Base-by-base conservation (phyloP, 2,888 invertebrate species). In the Tortricodes alternella region DNA sequence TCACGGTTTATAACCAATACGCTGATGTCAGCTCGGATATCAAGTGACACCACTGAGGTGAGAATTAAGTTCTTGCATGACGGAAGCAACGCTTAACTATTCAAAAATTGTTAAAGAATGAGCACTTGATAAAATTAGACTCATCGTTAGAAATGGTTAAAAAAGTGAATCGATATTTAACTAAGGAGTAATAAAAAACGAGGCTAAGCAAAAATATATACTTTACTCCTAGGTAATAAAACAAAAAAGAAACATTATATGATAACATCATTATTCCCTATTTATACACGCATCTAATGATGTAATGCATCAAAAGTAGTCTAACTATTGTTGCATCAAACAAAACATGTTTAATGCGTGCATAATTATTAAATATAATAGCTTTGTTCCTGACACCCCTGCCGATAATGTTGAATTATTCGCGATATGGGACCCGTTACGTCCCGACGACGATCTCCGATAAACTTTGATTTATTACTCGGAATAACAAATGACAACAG, bases 391-490 rank as follows among this genome's bases (percentile, higher is more conserved):
- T 63, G 71, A 74, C 76, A 73, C 71, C 74, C 75, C 76, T 83
- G 81, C 85, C 83, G 77, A 74, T 82, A 79, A 77, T 80, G 73
- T 72, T 83, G 83, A 84, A 86, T 85, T 85, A 86, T 87, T 85
- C 81, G 78, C 75, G 78, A 73, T 72, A 72, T 73, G 75, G 76
- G 71, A 73, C 71, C 75, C 85, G 80, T 80, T 85, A 85, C 74
- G 80, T 79, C 82, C 76, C 78, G 67, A 74, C 81, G 76, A 79
- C 80, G 71, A 73, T 72, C 71, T 67, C 73, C 77, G 89, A 89
- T 89, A 89, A 85, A 78, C 80, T 75, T 87, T 87, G 89, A 89
- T 89, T 90, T 89, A 90, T 89, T 75, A 78, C 80, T 68, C 70
- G 71, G 85, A 85, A 88, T 87, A 87, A 82, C 81, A 83, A 87